Conservation (phyloP, 2,888 invertebrate species). For the Stenichneumon culpator region DNA sequence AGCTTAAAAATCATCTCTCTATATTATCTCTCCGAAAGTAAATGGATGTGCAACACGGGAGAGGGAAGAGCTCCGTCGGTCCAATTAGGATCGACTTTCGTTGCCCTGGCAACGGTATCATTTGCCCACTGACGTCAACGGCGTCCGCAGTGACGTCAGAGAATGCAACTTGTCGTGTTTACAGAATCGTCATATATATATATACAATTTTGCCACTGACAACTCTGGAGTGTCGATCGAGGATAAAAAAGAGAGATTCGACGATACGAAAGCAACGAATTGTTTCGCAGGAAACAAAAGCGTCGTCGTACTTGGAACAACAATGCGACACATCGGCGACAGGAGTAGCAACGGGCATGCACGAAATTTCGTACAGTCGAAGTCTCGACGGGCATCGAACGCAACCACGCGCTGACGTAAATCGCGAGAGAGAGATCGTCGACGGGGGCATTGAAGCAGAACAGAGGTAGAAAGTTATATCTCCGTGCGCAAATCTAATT, state of each 20-base stretch:
- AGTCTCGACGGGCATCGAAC: conserved; percentile 26
- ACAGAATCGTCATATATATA: conserved; percentile 49
- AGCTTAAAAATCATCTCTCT: neutral
- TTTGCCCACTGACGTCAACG: conserved; percentile 78
- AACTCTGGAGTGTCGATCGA: neutral
- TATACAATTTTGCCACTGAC: conserved; percentile 49
- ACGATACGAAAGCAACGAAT: neutral
- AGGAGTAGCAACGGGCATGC: conserved; percentile 42
- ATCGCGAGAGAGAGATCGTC: conserved; percentile 18
- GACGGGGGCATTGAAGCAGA: neutral
- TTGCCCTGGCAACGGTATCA: conserved; percentile 75
- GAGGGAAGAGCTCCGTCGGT: conserved; percentile 28
- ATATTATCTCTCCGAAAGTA: neutral
- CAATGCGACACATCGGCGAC: conserved; percentile 13
- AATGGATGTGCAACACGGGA: conserved; percentile 27
- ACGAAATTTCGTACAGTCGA: conserved; percentile 26
- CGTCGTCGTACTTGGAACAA: conserved; percentile 18
- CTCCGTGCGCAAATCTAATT: neutral
- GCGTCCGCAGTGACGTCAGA: conserved; percentile 78
- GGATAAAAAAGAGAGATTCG: conserved; percentile 31
- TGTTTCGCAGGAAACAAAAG: neutral
- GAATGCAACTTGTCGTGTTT: conserved; percentile 74
- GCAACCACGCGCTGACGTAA: conserved; percentile 53
- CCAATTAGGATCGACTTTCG: conserved; percentile 74
- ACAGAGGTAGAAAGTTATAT: neutral